Conservation (phyloP, 2,888 invertebrate genomes). For the Toxonevra muliebris region DNA sequence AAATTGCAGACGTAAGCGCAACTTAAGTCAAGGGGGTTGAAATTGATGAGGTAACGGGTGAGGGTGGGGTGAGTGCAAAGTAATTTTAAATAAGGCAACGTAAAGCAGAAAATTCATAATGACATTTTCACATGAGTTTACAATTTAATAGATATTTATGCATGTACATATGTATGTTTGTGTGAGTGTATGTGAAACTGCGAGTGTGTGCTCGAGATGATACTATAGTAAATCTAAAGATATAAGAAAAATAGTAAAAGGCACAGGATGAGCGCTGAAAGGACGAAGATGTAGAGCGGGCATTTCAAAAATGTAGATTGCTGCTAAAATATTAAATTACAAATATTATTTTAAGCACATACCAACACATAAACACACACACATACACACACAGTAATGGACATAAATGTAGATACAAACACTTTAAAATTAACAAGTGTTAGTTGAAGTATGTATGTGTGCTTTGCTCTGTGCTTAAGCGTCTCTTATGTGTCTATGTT, state of each 20-base stretch:
- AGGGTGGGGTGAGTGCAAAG: too few species aligned
- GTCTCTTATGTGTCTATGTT: not conserved
- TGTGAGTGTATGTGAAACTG: too few species aligned
- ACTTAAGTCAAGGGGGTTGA: too few species aligned
- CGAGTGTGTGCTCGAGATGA: too few species aligned
- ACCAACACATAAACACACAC: constrained; percentile 31
- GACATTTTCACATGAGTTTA: too few species aligned
- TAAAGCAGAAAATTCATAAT: too few species aligned
- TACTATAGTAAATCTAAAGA: too few species aligned
- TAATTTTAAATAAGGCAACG: too few species aligned
- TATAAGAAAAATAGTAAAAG: too few species aligned
- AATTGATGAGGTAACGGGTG: too few species aligned
- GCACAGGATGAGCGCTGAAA: not conserved
- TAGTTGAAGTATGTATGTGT: not conserved
- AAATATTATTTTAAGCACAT: constrained; percentile 27
- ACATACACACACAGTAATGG: constrained; percentile 19
- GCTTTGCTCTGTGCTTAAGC: not conserved
- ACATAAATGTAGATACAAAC: constrained; percentile 6
- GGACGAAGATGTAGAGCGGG: constrained; percentile 5
- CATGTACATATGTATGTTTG: too few species aligned
- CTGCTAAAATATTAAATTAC: constrained; percentile 59
- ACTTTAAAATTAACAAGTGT: constrained; percentile 6
- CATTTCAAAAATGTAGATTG: constrained; percentile 58
- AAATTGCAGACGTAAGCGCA: not conserved
- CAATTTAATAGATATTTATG: too few species aligned